phyloP scores from a whole-genome alignment of 2,797 vertebrate genomes.

The Mormyrops attenuatus region DNA sequence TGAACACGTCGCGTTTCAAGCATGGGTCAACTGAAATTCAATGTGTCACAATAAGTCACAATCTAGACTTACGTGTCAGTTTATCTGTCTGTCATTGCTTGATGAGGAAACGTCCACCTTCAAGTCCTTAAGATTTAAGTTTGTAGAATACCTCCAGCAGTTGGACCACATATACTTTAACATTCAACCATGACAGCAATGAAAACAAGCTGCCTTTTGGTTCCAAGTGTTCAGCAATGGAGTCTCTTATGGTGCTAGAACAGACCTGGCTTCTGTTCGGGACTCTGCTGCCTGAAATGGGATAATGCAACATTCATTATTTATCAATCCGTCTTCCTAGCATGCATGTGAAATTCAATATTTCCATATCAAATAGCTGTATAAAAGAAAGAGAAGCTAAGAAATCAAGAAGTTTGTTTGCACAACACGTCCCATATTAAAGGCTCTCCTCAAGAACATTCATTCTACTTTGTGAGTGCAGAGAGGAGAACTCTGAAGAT shows the following conservation, averaged over 20 bases:
- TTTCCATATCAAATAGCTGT: constrained; percentile 37
- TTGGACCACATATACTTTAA: not conserved
- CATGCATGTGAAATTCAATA: constrained; percentile 34
- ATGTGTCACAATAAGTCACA: not conserved
- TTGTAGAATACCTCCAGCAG: not conserved
- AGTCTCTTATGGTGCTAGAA: constrained; percentile 20
- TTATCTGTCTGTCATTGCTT: not conserved
- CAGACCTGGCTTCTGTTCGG: constrained; percentile 29
- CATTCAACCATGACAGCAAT: not conserved
- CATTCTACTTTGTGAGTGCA: constrained; percentile 19
- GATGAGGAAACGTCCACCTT: not conserved
- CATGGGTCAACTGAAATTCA: not conserved
- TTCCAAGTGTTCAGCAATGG: constrained; percentile 12
- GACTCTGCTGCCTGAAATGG: constrained; percentile 37
- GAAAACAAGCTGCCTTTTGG: not conserved
- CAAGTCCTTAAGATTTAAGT: not conserved
- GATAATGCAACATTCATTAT: constrained; percentile 42
- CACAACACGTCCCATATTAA: constrained; percentile 29
- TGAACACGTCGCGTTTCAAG: not conserved
- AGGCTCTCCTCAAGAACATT: constrained; percentile 18
- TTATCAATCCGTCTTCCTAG: constrained; percentile 32
- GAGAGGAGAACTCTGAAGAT: constrained; percentile 15
- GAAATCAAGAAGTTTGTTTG: constrained; percentile 30
- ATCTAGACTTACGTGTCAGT: not conserved
- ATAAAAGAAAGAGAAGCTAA: constrained; percentile 32